Evolutionary conservation across 2,797 vertebrate genomes (phyloP).

Genomic region (Glossophaga mutica): DNA sequence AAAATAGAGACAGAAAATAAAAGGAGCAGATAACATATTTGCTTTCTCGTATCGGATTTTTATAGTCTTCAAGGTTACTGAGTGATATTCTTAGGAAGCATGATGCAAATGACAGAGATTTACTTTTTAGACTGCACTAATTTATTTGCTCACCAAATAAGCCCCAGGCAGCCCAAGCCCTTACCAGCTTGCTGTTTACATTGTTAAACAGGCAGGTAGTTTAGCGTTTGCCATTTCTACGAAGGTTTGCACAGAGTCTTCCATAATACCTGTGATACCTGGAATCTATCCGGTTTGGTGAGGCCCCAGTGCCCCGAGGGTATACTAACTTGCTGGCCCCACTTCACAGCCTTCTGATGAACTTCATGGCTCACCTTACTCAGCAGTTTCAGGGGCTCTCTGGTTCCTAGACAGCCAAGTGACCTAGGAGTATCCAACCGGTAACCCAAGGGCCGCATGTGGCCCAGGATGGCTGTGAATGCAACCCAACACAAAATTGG

Average conservation of each 20-base stretch:
- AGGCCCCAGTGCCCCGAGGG: background rate
- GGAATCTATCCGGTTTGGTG: background rate
- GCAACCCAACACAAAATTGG: too few species aligned
- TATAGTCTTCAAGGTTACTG: background rate
- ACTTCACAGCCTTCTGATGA: background rate
- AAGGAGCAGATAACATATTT: slow-evolving; percentile 7
- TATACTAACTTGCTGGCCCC: background rate
- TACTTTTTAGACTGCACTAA: background rate
- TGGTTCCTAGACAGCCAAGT: background rate
- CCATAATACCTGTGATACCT: background rate
- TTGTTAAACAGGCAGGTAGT: background rate
- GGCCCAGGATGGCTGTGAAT: too few species aligned
- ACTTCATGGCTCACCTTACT: background rate
- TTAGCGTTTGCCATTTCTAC: background rate
- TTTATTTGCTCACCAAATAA: slow-evolving; percentile 21
- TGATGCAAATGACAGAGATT: background rate
- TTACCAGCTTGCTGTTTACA: background rate
- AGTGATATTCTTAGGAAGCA: background rate
- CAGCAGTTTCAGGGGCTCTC: background rate
- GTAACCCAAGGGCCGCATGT: accelerated
- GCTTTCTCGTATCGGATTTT: background rate
- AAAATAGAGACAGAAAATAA: slow-evolving; percentile 17
- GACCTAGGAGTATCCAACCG: background rate
- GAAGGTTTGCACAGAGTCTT: background rate
- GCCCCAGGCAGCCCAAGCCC: background rate